These are phyloP conservation scores for Lates calcarifer DNA, from an alignment of 2,113 vertebrate species.

Conservation along the genomic window DNA sequence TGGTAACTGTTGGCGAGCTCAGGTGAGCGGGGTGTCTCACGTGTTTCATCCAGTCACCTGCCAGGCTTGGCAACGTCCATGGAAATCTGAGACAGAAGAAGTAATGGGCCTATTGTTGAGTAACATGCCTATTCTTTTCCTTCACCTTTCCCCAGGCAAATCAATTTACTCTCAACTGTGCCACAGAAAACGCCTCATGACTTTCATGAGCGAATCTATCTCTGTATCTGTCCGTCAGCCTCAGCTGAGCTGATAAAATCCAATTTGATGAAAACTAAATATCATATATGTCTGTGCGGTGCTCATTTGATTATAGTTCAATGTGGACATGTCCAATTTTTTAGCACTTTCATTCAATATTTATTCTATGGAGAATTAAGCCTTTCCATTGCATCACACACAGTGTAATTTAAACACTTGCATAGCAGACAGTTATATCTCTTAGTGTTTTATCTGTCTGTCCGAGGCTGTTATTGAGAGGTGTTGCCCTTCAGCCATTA, in stretches of 20 bases:
- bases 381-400: neutral
- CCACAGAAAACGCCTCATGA: slow-evolving; percentile 3
- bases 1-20: slow-evolving; percentile 73
- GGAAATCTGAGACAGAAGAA: slow-evolving; percentile 59
- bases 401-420: neutral
- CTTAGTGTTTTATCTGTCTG: neutral
- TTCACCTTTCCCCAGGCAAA: slow-evolving; percentile 54
- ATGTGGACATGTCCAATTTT: neutral
- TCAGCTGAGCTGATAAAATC: slow-evolving; percentile 17
- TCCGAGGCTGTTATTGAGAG: neutral
- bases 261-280: slow-evolving; percentile 3
- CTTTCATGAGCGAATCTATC: slow-evolving; percentile 32
- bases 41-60: slow-evolving; percentile 64
- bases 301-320: neutral
- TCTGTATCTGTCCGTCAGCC: slow-evolving; percentile 6
- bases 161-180: slow-evolving; percentile 32
- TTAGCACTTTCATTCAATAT: neutral
- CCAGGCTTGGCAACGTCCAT: slow-evolving; percentile 36
- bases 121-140: slow-evolving; percentile 32
- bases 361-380: neutral
- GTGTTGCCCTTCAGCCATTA: slow-evolving; percentile 23
- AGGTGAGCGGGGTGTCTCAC: slow-evolving; percentile 64
- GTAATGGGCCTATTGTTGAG: slow-evolving; percentile 53
- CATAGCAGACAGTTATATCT: neutral
- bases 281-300: neutral